phyloP scores from a whole-genome alignment of 1,140 invertebrate species.

The Ericerus pela region DNA sequence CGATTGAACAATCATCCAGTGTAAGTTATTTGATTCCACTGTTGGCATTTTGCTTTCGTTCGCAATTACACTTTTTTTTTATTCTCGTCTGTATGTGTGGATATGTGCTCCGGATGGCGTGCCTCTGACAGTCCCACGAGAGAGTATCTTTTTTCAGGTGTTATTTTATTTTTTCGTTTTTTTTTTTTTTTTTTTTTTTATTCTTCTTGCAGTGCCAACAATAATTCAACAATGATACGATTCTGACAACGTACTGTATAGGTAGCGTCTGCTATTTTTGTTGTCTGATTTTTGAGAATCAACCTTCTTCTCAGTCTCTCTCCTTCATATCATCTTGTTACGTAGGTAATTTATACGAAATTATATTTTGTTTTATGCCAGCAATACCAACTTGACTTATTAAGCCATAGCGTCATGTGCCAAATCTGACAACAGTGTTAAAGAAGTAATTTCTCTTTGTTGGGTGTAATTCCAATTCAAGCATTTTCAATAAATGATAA shows the following conservation, averaged over 20 bases:
- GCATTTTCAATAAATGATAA: no score
- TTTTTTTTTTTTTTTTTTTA: no score
- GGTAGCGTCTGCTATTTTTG: slow-evolving; percentile 4
- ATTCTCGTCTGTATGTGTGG: no score
- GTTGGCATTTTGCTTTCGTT: slow-evolving; percentile 4
- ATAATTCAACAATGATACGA: slow-evolving; percentile 10
- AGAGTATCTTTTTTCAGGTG: no score
- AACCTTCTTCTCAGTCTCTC: slow-evolving; percentile 2
- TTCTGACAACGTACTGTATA: slow-evolving; percentile 7
- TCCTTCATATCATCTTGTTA: slow-evolving; percentile 4
- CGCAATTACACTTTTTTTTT: slow-evolving; percentile 7
- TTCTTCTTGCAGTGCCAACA: slow-evolving; percentile 7
- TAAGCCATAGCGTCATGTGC: no score
- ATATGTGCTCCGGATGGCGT: not conserved
- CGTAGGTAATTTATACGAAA: no score
- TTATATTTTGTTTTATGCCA: no score
- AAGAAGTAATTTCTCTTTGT: no score
- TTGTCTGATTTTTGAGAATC: not conserved
- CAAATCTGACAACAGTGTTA: no score
- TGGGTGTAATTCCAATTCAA: no score
- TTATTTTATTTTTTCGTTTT: no score
- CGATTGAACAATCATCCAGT: slow-evolving; percentile 11
- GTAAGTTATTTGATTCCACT: slow-evolving; percentile 11
- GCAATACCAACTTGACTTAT: no score
- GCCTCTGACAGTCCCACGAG: slow-evolving; percentile 5